A percentile compares a stretch with the other conserved stretches of the same genome.
These are phyloP conservation scores for Balanococcus diminutus DNA, from an alignment of 2,888 invertebrate genomes.

Conservation along the genomic window DNA sequence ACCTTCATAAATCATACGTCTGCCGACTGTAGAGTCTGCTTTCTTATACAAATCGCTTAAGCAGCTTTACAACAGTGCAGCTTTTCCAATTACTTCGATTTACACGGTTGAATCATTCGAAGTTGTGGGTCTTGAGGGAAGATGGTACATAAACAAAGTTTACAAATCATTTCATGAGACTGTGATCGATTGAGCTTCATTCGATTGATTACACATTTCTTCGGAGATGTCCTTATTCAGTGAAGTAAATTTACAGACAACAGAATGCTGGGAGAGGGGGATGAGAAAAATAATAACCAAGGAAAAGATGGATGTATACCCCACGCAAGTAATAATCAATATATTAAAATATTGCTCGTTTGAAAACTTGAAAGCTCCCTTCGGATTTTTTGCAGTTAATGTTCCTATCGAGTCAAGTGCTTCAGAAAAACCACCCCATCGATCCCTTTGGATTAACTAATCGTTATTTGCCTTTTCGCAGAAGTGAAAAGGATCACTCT, in stretches of 20 bases:
- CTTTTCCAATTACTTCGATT: slow-evolving; percentile 7
- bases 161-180: not conserved
- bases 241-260: no score
- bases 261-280: not conserved
- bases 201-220: not conserved
- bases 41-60: not conserved
- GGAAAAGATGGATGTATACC: no score
- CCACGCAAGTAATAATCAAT: no score
- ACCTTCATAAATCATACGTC: not conserved
- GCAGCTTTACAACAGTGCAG: not conserved
- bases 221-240: not conserved
- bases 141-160: not conserved
- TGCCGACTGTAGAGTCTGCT: not conserved
- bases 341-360: no score
- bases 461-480: no score
- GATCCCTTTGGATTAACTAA: no score
- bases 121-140: not conserved
- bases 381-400: no score
- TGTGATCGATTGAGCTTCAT: not conserved
- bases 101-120: not conserved
- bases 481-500: no score
- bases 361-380: no score
- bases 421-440: no score
- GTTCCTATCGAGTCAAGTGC: no score
- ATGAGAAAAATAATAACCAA: no score